Conservation (phyloP, 2,797 vertebrate species). For the Melanotaenia maccullochi region DNA sequence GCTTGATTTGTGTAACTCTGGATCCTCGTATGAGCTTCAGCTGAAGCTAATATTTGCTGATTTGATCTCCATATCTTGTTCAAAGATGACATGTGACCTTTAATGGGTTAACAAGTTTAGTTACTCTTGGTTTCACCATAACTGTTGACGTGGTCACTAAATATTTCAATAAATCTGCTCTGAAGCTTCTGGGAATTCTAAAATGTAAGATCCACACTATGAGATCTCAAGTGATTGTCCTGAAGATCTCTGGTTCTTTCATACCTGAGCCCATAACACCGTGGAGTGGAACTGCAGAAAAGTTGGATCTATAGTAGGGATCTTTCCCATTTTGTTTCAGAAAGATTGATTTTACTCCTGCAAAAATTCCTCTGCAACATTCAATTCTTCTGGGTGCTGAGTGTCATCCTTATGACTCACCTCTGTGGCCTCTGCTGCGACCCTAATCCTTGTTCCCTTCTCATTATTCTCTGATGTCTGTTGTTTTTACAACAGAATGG, state of each 20-base stretch:
- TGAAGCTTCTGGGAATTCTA: neutral
- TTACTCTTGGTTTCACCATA: neutral
- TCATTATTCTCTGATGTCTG: slow-evolving; percentile 2
- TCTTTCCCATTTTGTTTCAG: neutral
- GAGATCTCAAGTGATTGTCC: neutral
- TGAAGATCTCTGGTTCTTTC: neutral
- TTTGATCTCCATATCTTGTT: neutral
- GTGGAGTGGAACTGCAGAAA: neutral
- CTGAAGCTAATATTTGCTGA: slow-evolving; percentile 6
- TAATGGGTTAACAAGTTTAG: neutral
- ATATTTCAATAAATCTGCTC: neutral
- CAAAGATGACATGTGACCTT: neutral
- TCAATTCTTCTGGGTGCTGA: neutral
- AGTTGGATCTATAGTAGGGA: neutral
- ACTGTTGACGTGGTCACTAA: neutral
- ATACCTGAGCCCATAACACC: neutral
- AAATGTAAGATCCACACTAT: neutral
- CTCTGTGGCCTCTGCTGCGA: slow-evolving; percentile 5
- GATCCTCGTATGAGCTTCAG: slow-evolving; percentile 23
- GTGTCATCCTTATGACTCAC: slow-evolving; percentile 37
- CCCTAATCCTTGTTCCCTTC: slow-evolving; percentile 2
- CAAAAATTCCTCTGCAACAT: neutral
- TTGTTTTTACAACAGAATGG: slow-evolving; percentile 5
- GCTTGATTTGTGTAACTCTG: slow-evolving; percentile 1
- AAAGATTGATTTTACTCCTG: neutral